Base-by-base conservation (phyloP, 2,888 invertebrate species). In the Noctua pronuba region DNA sequence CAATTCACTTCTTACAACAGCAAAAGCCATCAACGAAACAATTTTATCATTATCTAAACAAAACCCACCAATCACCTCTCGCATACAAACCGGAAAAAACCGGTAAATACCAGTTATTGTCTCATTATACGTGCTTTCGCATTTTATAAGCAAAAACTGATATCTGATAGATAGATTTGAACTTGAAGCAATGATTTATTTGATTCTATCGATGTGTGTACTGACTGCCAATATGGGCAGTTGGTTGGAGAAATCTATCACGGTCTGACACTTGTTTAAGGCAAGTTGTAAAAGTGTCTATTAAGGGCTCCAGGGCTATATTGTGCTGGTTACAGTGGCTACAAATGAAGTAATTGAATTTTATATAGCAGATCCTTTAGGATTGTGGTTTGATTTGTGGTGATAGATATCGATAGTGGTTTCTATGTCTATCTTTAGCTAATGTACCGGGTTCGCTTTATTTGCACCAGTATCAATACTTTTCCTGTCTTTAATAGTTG, bases 181-280 rank as follows among this genome's bases (percentile, higher is more conserved):
- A 86, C 79, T 84, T 83, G 82, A 55, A 71, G 80, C 79, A 82
- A 87, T 88, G 90, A 90, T 90, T 90, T 90, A 90, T 88, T 73
- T 84, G 76, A 86, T 83, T 83, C 74, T 58, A 74, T 86, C 77
- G 84, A 77, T 73, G 74, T 73, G 52, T 64, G 72, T 80, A 66
- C 60, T 24, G 75, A 49, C 82, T 71, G 69, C 86, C 52, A 73
- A 86, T 83, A 86, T 83, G 86, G 86, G 38, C 80, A 62, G 72
- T 65, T 46, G 66, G 31, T 71, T 65, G 28, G 85, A 77, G 83
- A 86, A 75, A 85, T 86, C 80, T 73, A 87, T 85, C 83, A 81
- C 77, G 70, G 41, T 18, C 64, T 83, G 80, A 78, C 83, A 81
- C 82, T 86, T 78, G 75, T 79, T 79, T 71, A 73, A 80, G 55